A percentile compares a stretch with the other conserved stretches of the same genome.
Evolutionary conservation across 2,797 vertebrate species (phyloP).

Genomic region (Anabas testudineus): DNA sequence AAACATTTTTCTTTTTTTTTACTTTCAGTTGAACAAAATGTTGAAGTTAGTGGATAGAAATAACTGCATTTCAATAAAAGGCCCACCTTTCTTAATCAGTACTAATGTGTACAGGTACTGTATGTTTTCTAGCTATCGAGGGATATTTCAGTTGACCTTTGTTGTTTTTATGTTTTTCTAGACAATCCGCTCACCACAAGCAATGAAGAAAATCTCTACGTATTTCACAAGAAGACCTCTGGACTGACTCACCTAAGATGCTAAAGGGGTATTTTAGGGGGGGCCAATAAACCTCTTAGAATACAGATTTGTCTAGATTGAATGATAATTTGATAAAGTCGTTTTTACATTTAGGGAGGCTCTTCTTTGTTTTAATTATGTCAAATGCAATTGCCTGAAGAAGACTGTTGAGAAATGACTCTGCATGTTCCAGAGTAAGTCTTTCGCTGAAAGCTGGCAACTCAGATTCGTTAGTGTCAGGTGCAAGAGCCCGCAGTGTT

Average conservation of each 20-base stretch:
- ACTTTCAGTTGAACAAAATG: slow-evolving; percentile 25
- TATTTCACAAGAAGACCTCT: slow-evolving; percentile 89
- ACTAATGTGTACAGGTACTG: background rate
- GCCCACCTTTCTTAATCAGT: background rate
- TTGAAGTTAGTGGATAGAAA: slow-evolving; percentile 1
- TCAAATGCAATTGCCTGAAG: slow-evolving; percentile 16
- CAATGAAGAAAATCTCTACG: slow-evolving; percentile 94
- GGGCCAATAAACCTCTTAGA: slow-evolving; percentile 3
- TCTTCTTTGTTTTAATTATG: slow-evolving; percentile 15
- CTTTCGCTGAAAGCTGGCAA: slow-evolving; percentile 4
- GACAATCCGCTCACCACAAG: slow-evolving; percentile 78
- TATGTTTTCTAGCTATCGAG: background rate
- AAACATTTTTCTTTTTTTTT: background rate
- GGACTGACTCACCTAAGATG: slow-evolving; percentile 70
- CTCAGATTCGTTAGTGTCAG: slow-evolving; percentile 6
- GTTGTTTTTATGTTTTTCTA: slow-evolving; percentile 51
- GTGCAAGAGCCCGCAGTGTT: background rate
- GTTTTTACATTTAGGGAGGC: slow-evolving; percentile 24
- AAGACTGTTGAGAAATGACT: slow-evolving; percentile 6
- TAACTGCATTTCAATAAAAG: background rate
- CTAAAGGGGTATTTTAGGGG: slow-evolving; percentile 28
- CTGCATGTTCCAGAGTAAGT: slow-evolving; percentile 34
- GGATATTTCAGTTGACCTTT: background rate
- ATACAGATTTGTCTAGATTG: background rate
- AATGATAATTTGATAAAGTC: slow-evolving; percentile 23